Conservation (phyloP, 1,140 invertebrate species). For the Drosophila willistoni region DNA sequence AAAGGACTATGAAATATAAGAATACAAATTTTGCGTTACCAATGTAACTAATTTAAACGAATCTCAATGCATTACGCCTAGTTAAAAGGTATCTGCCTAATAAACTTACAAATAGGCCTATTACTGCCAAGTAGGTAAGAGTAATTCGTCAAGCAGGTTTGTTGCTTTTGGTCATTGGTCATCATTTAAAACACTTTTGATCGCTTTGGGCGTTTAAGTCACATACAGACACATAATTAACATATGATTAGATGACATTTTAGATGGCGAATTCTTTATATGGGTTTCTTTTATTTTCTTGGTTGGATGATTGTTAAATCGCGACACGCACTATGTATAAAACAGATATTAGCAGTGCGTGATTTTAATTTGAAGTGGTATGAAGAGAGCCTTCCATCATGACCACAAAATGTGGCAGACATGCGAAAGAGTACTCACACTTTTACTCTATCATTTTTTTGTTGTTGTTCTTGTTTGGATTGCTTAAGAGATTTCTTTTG, state of each 20-base stretch:
- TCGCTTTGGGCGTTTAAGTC: not conserved
- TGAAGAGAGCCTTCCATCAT: not conserved
- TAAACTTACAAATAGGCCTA: no score
- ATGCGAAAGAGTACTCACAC: not conserved
- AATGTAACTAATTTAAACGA: no score
- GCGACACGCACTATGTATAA: conserved; percentile 66
- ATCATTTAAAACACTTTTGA: conserved; percentile 2
- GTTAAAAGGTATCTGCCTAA: not conserved
- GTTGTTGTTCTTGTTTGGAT: not conserved
- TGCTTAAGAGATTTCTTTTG: conserved; percentile 41
- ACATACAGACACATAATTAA: conserved; percentile 48
- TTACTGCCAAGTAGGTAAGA: no score
- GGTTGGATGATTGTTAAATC: conserved; percentile 54
- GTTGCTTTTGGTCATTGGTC: not conserved
- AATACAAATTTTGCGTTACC: no score
- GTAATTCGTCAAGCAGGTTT: not conserved
- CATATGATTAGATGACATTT: conserved; percentile 52
- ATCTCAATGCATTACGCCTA: no score
- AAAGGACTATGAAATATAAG: no score
- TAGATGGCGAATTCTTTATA: conserved; percentile 32
- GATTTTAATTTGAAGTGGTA: conserved; percentile 66
- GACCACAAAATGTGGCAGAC: conserved; percentile 8
- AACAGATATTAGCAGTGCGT: conserved; percentile 66
- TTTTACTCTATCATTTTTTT: not conserved
- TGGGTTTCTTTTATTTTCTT: conserved; percentile 27